Base-by-base conservation (phyloP, 1,140 invertebrate species). In the Hycleus phaleratus region DNA sequence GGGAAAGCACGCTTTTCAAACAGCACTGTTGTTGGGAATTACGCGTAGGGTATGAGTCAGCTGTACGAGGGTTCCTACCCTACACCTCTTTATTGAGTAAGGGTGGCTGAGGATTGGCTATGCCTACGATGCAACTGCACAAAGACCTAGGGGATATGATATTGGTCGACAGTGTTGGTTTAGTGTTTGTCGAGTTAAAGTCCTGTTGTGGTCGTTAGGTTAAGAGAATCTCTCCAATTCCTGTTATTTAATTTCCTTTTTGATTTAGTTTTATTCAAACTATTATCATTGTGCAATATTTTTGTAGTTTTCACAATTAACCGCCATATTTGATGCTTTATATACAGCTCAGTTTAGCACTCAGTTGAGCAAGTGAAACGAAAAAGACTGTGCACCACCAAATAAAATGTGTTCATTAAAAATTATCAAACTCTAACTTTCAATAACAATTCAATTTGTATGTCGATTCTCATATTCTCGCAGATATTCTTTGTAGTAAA, bases 1-100 rank as follows among this genome's bases (percentile, higher is more conserved):
- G 50, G 50, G 32, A 40, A 50, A 50, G 50, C 38, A 12, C 40
- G 50, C 50, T 52, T 52, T 52, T 52, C 50, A 26, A 52, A 40
- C 32, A 55, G 53, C 53, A 26, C 12, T 44, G 53, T 45, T 47
- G 44, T 8, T 38, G 53, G 53, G 53, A 55, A 55, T 55, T 55
- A 56, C 54, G 54, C 46, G 51, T 44, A 46, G 51, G 25, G 51
- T 64, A 72, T 72, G 71, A 72, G 64, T 72, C 71, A 72, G 67
- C 71, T 64, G 62, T 62, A 63, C 56, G 56, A 66, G 67, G 66
- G 62, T 64, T 39, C 62, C 60, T 66, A 63, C 67, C 67, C 71
- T 67, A 67, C 66, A 68, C 67, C 70, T 67, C 70, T 70, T 71
- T 71, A 73, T 73, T 70, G 71, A 59, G 67, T 69, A 70, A 73